Conservation (phyloP, 2,797 vertebrate genomes). For the Varecia variegata region DNA sequence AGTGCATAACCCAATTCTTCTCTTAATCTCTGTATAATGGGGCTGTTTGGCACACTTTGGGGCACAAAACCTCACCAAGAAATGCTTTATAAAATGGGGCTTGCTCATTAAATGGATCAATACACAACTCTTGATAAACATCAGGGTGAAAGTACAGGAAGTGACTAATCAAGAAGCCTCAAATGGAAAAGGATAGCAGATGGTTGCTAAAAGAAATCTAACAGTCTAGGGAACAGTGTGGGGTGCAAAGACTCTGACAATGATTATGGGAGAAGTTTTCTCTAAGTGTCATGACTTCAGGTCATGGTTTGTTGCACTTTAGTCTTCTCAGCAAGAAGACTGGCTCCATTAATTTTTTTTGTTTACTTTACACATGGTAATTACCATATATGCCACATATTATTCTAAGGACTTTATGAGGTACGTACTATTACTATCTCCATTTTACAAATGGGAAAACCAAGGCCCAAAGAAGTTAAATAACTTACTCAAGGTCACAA, state of each 20-base stretch:
- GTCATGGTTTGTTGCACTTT: background rate
- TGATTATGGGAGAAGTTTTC: background rate
- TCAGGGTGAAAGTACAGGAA: conserved; percentile 64
- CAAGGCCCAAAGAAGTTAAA: background rate
- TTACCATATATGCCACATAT: background rate
- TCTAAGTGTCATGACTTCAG: background rate
- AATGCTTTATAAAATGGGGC: conserved; percentile 45
- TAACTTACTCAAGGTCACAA: background rate
- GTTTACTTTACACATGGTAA: background rate
- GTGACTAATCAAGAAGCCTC: conserved; percentile 63
- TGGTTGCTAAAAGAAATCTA: conserved; percentile 44
- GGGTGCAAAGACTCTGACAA: background rate
- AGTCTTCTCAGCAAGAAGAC: background rate
- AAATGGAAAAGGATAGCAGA: conserved; percentile 56
- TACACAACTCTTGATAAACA: conserved; percentile 45
- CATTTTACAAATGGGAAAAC: background rate
- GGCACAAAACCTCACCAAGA: conserved; percentile 5
- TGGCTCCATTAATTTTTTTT: background rate
- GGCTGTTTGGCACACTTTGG: background rate
- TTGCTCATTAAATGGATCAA: background rate
- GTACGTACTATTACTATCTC: background rate
- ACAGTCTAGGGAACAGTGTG: background rate
- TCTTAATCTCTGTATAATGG: background rate
- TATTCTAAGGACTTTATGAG: conserved; percentile 3
- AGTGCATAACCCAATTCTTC: background rate